A percentile compares a stretch with the other conserved stretches of the same genome.
phyloP scores from a whole-genome alignment of 2,888 invertebrate species.

The Nematopogon swammerdamellus region DNA sequence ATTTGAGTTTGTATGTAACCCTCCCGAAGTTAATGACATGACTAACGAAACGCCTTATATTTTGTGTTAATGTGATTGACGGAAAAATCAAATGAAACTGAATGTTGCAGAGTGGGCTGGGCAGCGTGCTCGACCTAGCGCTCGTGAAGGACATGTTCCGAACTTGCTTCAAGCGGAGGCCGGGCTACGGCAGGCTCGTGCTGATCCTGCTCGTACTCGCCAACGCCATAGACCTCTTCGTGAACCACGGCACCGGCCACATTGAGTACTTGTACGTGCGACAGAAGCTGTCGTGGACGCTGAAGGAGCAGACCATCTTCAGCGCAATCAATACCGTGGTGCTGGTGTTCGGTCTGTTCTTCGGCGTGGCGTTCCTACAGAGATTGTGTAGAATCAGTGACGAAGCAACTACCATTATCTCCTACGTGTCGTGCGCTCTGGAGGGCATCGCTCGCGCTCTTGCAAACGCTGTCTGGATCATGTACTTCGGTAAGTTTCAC shows the following conservation, averaged over 20 bases:
- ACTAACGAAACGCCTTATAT: too few species aligned
- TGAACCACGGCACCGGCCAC: conserved; percentile 31
- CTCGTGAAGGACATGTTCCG: conserved; percentile 33
- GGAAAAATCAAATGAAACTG: too few species aligned
- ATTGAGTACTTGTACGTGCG: conserved; percentile 58
- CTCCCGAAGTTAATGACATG: too few species aligned
- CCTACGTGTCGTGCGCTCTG: conserved; percentile 15
- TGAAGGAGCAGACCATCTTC: conserved; percentile 49
- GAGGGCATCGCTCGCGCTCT: conserved; percentile 10
- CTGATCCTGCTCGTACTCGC: conserved; percentile 43
- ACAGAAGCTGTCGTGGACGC: conserved; percentile 56
- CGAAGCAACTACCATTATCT: conserved; percentile 10
- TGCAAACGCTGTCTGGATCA: conserved; percentile 8
- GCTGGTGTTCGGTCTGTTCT: conserved; percentile 40
- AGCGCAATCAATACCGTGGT: conserved; percentile 34
- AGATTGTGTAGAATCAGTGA: conserved; percentile 25
- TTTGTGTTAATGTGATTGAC: too few species aligned
- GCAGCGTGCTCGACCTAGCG: conserved; percentile 21
- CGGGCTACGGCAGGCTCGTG: conserved; percentile 34
- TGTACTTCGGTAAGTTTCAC: conserved; percentile 11
- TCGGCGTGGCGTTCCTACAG: conserved; percentile 18
- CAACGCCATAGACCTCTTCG: conserved; percentile 25
- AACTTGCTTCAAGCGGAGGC: conserved; percentile 33
- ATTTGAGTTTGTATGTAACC: too few species aligned
- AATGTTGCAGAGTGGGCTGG: too few species aligned